Conservation (phyloP, 1,140 invertebrate species). For the Araneus ventricosus region DNA sequence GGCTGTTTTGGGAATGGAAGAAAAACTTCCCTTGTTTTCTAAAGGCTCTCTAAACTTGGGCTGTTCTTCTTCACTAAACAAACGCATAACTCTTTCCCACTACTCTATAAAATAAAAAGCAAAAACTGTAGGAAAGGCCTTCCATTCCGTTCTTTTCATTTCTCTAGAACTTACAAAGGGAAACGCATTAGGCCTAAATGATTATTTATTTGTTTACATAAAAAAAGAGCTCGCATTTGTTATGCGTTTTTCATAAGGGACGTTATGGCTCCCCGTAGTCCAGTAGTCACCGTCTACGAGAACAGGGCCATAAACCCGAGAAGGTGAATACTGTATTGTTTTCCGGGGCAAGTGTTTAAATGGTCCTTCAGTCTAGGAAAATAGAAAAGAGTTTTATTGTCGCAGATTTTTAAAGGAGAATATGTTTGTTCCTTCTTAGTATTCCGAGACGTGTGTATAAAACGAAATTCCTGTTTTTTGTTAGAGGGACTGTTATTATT, state of each 20-base stretch:
- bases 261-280: slow-evolving; percentile 27
- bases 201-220: slow-evolving; percentile 32
- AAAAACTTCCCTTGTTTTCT: neutral
- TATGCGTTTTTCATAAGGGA: slow-evolving; percentile 35
- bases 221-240: slow-evolving; percentile 15
- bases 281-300: neutral
- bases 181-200: neutral
- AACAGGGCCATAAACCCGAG: neutral
- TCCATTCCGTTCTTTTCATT: neutral
- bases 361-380: neutral
- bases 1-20: neutral
- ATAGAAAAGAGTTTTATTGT: neutral
- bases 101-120: neutral
- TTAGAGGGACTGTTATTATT: too few species aligned
- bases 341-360: slow-evolving; percentile 4
- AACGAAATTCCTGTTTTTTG: too few species aligned
- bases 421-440: too few species aligned
- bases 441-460: too few species aligned
- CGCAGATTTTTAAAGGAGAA: neutral
- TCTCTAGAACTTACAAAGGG: neutral
- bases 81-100: neutral
- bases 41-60: neutral
- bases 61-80: neutral
- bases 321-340: neutral
- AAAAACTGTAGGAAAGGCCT: neutral